These are phyloP conservation scores for Bellardia pandia DNA, from an alignment of 2,888 invertebrate species.

Conservation along the genomic window DNA sequence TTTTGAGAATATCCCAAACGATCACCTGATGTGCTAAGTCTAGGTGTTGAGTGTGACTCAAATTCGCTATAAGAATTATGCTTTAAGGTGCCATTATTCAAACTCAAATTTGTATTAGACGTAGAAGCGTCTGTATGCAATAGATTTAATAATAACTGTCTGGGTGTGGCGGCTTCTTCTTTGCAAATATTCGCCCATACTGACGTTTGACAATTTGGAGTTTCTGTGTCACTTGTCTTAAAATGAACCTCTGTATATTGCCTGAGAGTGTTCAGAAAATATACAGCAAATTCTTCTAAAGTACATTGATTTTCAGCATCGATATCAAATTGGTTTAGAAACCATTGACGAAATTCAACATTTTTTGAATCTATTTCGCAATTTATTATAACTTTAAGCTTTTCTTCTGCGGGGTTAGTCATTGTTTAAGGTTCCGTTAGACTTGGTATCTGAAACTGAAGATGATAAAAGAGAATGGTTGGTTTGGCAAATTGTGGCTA, in stretches of 20 bases:
- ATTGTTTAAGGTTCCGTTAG: constrained; percentile 81
- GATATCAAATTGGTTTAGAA: constrained; percentile 74
- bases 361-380: constrained; percentile 9
- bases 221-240: constrained; percentile 76
- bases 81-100: constrained; percentile 5
- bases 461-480: constrained; percentile 72
- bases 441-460: constrained; percentile 70
- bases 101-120: constrained; percentile 2
- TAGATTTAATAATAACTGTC: not conserved
- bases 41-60: constrained; percentile 29
- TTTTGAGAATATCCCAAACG: constrained; percentile 34
- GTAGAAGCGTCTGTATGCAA: constrained; percentile 1
- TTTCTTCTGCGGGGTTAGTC: constrained; percentile 63
- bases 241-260: constrained; percentile 85
- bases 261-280: constrained; percentile 86
- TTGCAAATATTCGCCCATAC: constrained; percentile 54
- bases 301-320: constrained; percentile 69
- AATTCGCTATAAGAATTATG: constrained; percentile 8
- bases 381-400: constrained; percentile 58
- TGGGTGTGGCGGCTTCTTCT: not conserved
- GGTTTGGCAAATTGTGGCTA: constrained; percentile 67
- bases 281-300: constrained; percentile 86
- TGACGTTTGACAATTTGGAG: constrained; percentile 77
- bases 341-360: constrained; percentile 75
- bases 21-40: constrained; percentile 48